Conservation (phyloP, 2,113 vertebrate species). For the Phrynosoma blainvillii region DNA sequence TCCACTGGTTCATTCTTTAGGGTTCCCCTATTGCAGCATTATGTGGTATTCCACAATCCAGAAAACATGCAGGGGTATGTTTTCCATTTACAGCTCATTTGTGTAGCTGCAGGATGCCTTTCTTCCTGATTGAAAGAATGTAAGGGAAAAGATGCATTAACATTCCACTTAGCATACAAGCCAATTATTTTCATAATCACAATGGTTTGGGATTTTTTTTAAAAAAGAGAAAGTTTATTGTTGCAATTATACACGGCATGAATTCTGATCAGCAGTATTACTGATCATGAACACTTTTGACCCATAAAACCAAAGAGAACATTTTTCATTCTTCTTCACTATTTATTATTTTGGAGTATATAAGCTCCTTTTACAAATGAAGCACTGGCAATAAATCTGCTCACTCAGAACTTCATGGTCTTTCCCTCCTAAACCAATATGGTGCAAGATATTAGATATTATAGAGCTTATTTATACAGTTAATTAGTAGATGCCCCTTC, state of each 20-base stretch:
- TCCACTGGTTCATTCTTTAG: too few relatives aligned
- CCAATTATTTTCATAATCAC: conserved; percentile 36
- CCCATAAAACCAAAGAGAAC: conserved; percentile 31
- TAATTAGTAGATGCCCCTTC: background rate
- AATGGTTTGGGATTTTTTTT: conserved; percentile 43
- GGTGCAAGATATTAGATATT: background rate
- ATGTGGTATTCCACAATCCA: too few relatives aligned
- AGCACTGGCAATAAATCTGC: conserved; percentile 11
- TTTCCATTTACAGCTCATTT: conserved; percentile 17
- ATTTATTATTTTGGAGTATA: conserved; percentile 35
- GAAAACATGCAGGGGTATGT: too few relatives aligned
- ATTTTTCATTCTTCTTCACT: conserved; percentile 48
- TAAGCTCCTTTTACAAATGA: conserved; percentile 21
- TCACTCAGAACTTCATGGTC: background rate
- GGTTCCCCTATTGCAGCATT: too few relatives aligned
- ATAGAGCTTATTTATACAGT: background rate
- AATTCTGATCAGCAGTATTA: conserved; percentile 54
- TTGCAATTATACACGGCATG: conserved; percentile 52
- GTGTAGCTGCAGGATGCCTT: background rate
- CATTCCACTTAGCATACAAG: conserved; percentile 37
- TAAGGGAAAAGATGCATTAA: conserved; percentile 38
- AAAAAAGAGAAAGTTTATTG: conserved; percentile 42
- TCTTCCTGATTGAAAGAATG: conserved; percentile 24
- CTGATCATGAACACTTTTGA: conserved; percentile 45
- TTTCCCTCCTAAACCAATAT: conserved; percentile 1